These are phyloP conservation scores for Gorsachius magnificus DNA, from an alignment of 2,797 vertebrate species.

Conservation along the genomic window DNA sequence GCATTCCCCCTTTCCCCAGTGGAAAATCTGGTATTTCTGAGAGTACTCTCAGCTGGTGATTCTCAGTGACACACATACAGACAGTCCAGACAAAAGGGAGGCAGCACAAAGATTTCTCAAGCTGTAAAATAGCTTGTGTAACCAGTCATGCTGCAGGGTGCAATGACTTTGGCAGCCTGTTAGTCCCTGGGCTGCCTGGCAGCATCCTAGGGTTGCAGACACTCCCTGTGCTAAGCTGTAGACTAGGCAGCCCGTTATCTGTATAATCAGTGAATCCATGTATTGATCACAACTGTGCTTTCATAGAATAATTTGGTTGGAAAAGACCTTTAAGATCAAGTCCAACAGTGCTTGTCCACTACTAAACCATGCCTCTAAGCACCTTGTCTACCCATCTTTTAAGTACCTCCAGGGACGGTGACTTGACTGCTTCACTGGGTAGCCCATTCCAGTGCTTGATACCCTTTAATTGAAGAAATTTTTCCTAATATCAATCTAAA, in stretches of 20 bases:
- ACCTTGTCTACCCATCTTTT: too few species aligned
- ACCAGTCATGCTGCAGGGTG: neutral
- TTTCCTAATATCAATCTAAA: too few species aligned
- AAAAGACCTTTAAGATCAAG: too few species aligned
- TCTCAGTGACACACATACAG: neutral
- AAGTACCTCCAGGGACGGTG: too few species aligned
- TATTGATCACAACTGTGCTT: neutral
- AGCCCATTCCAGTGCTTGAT: too few species aligned
- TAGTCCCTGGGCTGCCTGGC: neutral
- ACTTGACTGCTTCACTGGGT: too few species aligned
- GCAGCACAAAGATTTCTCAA: neutral
- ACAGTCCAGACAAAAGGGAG: neutral
- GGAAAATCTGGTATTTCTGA: neutral
- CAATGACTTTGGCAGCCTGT: neutral
- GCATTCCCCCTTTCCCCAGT: neutral
- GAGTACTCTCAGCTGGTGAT: fast-evolving
- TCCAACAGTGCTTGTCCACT: too few species aligned
- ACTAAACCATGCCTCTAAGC: too few species aligned
- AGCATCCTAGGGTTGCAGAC: neutral
- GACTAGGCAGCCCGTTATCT: neutral
- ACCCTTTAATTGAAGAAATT: too few species aligned
- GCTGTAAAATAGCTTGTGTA: neutral
- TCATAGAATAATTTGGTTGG: too few species aligned
- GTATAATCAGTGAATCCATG: neutral
- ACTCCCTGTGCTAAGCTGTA: neutral